Evolutionary conservation across 2,797 vertebrate genomes (phyloP), one percentile per base, ranked within the genome.

Genomic region (Kryptolebias ocellatus): DNA sequence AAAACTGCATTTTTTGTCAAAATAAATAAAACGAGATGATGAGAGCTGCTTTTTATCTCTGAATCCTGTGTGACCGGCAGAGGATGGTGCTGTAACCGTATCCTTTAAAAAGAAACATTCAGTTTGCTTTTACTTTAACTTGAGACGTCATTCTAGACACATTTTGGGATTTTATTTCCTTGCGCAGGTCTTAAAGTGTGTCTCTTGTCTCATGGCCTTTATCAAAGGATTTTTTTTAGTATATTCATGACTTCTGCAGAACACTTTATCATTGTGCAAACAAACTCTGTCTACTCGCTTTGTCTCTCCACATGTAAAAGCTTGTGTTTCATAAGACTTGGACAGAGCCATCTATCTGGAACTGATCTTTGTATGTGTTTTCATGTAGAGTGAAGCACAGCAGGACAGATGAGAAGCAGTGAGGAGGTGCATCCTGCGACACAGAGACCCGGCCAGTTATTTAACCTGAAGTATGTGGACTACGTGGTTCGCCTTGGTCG

Each of bases 331-430:
- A 74, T 7, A 56, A 80, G 68, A n/a, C 74, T 63, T 74, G 74
- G 81, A 53, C 66, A 7, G 11, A 28, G 73, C 70, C 76, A 64
- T 83, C 52, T 49, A 69, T 76, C 84, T 87, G 79, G 83, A 87
- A 82, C 75, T 81, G 79, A 85, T 89, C 83, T 83, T 2, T 73
- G 58, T 44, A 47, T 82, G 79, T 76, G 17, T 74, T 77, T 81
- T 51, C 47, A 29, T 67, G 61, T 46, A 24, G 62, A 66, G 64
- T 3, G 64, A 52, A 64, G 79, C 79, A 45, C 71, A 39, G 67
- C 58, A 1, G 70, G 64, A 81, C 63, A 11, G 60, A 82, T 29
- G 52, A 70, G 67, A 63, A 66, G 34, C 58, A 4, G 55, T 1
- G 29, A 65, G 62, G 65, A 15, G 80, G 62, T 56, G 11, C 53